Percentiles rank a stretch among this genome's conserved stretches.
phyloP scores from a whole-genome alignment of 2,888 invertebrate genomes.

The Steromphala cineraria region DNA sequence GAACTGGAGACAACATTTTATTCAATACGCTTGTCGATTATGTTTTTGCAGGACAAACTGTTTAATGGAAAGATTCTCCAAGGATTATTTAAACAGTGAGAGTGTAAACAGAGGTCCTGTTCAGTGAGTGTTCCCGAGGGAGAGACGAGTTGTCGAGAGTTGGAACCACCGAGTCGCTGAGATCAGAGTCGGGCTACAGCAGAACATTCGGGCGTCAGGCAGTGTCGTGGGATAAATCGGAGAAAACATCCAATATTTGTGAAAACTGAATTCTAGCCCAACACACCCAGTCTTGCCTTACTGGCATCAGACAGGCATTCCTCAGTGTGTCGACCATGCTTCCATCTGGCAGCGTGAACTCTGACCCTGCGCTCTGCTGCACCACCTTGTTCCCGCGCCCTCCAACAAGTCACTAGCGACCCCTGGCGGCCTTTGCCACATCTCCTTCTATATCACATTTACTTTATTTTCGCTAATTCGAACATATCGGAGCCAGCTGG shows the following conservation, averaged over 20 bases:
- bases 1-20: too few species aligned
- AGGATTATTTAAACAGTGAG: too few species aligned
- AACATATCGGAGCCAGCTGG: not conserved
- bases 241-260: not conserved
- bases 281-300: not conserved
- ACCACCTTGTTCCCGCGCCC: constrained; percentile 20
- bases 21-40: too few species aligned
- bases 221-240: too few species aligned
- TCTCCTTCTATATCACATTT: constrained; percentile 10
- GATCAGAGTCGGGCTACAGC: too few species aligned
- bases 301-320: not conserved
- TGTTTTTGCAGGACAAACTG: too few species aligned
- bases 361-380: not conserved
- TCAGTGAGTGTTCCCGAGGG: too few species aligned
- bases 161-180: too few species aligned
- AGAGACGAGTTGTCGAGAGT: too few species aligned
- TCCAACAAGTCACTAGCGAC: constrained; percentile 12
- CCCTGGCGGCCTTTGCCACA: constrained; percentile 16
- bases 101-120: too few species aligned
- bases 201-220: too few species aligned
- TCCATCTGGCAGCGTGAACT: constrained; percentile 1
- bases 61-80: too few species aligned
- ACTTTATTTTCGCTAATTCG: constrained; percentile 12
- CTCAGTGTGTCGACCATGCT: not conserved
- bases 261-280: not conserved